Conservation (phyloP, 2,888 invertebrate species). For the Sminthurinus aureus region DNA sequence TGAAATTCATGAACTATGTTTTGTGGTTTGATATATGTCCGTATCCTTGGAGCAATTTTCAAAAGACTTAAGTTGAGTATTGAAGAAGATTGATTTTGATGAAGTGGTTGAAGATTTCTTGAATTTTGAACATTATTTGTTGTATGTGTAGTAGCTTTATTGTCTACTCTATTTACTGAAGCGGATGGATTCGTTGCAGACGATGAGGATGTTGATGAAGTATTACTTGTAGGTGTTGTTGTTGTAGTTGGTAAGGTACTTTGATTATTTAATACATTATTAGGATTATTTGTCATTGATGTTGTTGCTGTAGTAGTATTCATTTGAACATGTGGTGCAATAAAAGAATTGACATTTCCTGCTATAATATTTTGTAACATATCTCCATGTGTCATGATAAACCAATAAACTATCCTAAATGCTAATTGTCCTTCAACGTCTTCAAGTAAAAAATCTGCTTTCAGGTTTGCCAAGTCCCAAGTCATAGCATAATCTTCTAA, state of each 20-base stretch:
- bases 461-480: constrained; percentile 53
- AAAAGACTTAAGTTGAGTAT: constrained; percentile 38
- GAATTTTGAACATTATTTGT: too few species aligned
- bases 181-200: background rate
- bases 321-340: background rate
- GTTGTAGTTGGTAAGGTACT: background rate
- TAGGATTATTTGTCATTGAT: background rate
- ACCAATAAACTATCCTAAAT: constrained; percentile 56
- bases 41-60: constrained; percentile 55
- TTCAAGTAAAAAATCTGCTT: constrained; percentile 56
- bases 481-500: constrained; percentile 45
- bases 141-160: too few species aligned
- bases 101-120: too few species aligned
- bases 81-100: too few species aligned
- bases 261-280: background rate
- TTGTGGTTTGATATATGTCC: constrained; percentile 49
- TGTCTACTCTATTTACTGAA: background rate
- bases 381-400: constrained; percentile 55
- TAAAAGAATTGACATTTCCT: constrained; percentile 34
- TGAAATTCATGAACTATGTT: constrained; percentile 58
- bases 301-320: background rate
- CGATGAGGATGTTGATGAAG: background rate
- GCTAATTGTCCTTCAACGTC: constrained; percentile 58
- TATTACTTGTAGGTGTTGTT: background rate
- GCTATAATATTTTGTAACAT: constrained; percentile 53